Evolutionary conservation across 64 coral and sea anemone genomes (phyloP), one percentile per base, ranked within the genome.

Genomic region (Dendrophyllia cribrosa): DNA sequence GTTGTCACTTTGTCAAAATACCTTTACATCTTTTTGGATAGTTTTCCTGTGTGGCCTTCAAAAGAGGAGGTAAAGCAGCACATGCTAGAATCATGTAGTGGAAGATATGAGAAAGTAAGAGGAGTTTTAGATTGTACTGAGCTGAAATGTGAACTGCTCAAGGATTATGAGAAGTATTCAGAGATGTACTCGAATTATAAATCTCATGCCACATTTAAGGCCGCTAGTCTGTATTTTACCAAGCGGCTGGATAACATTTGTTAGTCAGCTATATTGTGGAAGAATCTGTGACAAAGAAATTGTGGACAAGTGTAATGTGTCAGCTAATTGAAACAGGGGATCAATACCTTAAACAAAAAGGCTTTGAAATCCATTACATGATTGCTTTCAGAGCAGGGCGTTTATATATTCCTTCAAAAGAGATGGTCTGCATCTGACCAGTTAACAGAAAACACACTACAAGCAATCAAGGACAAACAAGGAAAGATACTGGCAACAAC

Each of bases 41-140:
- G 83, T 68, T 87, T 86, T 58, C 91, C 83, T 67, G 14, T 93
- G 66, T 87, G 73, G 91, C 71, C 58, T 48, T 47, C 59, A 56
- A 67, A 75, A 43, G 72, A 77, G 10, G 87, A 69, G 19, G 47
- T 87, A 58, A 77, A 93, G 23, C 11, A 72, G 25, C 59, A 94
- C 64, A 58, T 76, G 61, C 70, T 67, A 51, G 66, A 59, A n/a
- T 51, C 66, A 51, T 87, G 78, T 10, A 92, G 66, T 59, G 79
- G 79, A 17, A 68, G 72, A 26, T 83, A 94, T 88, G 75, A 88
- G 72, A 72, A 89, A 70, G 72, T 89, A 11, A 25, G 68, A 34
- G 78, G 77, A 74, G 89, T 94, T 84, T 34, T 85, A 67, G 93
- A 89, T 82, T 89, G 93, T 43, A 94, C 93, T 47, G 59, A 94